phyloP scores from a whole-genome alignment of 2,113 vertebrate genomes.

The Puma concolor region DNA sequence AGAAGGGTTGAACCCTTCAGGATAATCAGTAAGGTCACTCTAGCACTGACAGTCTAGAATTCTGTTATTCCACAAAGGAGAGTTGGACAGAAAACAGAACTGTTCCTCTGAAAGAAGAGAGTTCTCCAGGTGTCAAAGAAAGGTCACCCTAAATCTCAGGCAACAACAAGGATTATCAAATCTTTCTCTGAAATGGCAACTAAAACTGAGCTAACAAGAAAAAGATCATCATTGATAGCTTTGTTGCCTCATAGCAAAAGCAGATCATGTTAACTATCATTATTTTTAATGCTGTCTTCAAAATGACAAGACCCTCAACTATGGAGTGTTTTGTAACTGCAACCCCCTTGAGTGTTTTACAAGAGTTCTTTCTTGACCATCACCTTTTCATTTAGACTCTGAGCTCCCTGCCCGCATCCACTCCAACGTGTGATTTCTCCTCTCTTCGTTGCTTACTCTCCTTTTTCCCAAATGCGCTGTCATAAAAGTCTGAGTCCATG shows the following conservation, averaged over 20 bases:
- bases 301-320: conserved; percentile 9
- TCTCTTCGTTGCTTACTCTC: neutral
- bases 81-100: neutral
- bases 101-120: neutral
- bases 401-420: neutral
- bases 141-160: neutral
- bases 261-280: neutral
- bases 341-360: neutral
- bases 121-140: neutral
- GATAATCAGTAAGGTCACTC: neutral
- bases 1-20: fast-evolving
- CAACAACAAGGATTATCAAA: neutral
- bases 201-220: neutral
- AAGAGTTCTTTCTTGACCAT: neutral
- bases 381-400: neutral
- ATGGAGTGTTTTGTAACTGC: neutral
- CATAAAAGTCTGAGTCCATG: neutral
- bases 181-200: neutral
- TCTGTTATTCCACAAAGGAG: neutral
- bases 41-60: neutral
- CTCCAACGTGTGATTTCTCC: neutral
- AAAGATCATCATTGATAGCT: neutral
- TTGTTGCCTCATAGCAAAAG: neutral
- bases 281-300: neutral
- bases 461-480: neutral